Evolutionary conservation across 2,888 invertebrate genomes (phyloP), one percentile per base, ranked within the genome.

Genomic region (Nasonia oneida): DNA sequence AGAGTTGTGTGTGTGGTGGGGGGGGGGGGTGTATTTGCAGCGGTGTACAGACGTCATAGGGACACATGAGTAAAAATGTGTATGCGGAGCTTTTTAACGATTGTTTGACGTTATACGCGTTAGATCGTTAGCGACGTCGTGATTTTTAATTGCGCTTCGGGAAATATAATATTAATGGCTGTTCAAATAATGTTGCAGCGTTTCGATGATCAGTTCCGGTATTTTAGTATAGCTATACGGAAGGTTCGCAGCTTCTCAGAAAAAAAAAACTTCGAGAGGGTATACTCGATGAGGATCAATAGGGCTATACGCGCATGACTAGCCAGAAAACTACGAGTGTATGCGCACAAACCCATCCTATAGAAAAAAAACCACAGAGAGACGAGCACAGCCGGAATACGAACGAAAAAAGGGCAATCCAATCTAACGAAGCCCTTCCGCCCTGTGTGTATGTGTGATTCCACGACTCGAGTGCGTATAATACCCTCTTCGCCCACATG

Each of bases 341-440:
- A 47, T 47, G 12, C 10, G 10, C 42, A 10, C 47, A 12, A 47
- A 47, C 12, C 67, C 33, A 67, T 67, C 29, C 29, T 23, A 61
- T 23, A 61, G 33, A 29, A 67, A 67, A 3, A 67, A 29, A 29
- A 67, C 29, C 33, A 67, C 33, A 0, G 33, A 23, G 23, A 61
- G n/a, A 61, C 57, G 57, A n/a, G 57, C 8, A n/a, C 57, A 61
- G 23, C 67, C 67, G 67, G 67, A 73, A 37, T 23, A 42, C 42
- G 57, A 10, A 57, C 37, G 29, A 76, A 53, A 50, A 76, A 57
- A 57, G 71, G 73, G 82, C 82, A 83, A 76, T 83, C 83, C 83
- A 70, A 53, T 57, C 53, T 71, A 77, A 83, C 77, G 83, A 83
- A 83, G 76, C 77, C 83, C 77, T 83, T 83, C 77, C 76, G 82